phyloP scores from a whole-genome alignment of 2,888 invertebrate species.

The Scotopteryx bipunctaria region DNA sequence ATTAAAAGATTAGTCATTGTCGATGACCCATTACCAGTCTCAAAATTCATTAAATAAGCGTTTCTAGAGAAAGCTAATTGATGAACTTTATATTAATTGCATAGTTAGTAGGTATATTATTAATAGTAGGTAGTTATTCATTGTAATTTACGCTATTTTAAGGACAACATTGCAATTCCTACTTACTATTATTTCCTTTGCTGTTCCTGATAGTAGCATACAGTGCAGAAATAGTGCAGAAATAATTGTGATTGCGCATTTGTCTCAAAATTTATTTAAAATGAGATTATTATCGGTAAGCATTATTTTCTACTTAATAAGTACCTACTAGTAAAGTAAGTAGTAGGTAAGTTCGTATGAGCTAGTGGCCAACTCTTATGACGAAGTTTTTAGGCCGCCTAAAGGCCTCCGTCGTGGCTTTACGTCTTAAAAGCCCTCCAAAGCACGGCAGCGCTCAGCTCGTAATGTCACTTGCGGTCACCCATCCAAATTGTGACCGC shows the following conservation, averaged over 20 bases:
- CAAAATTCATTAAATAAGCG: neutral
- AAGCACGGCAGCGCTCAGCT: too few species aligned
- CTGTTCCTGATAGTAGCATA: constrained; percentile 13
- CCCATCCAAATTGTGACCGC: too few species aligned
- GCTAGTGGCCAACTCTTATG: too few species aligned
- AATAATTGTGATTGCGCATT: neutral
- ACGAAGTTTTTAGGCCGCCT: too few species aligned
- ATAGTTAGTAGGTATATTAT: constrained; percentile 1
- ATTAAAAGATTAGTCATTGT: too few species aligned
- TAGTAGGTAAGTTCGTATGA: too few species aligned
- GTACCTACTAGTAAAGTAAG: too few species aligned
- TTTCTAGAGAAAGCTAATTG: neutral
- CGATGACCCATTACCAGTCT: too few species aligned
- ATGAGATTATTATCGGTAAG: constrained; percentile 23
- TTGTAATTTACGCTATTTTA: too few species aligned
- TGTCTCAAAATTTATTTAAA: neutral
- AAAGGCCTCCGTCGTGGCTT: too few species aligned
- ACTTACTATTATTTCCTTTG: constrained; percentile 12
- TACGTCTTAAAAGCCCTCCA: too few species aligned
- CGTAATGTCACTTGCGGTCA: too few species aligned
- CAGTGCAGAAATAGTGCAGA: constrained; percentile 9
- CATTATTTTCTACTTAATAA: neutral
- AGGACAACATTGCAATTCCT: constrained; percentile 13
- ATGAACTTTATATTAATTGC: constrained; percentile 3
- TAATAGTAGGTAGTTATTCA: neutral